phyloP scores from a whole-genome alignment of 92 coral and sea anemone species.

The Porites lobata region DNA sequence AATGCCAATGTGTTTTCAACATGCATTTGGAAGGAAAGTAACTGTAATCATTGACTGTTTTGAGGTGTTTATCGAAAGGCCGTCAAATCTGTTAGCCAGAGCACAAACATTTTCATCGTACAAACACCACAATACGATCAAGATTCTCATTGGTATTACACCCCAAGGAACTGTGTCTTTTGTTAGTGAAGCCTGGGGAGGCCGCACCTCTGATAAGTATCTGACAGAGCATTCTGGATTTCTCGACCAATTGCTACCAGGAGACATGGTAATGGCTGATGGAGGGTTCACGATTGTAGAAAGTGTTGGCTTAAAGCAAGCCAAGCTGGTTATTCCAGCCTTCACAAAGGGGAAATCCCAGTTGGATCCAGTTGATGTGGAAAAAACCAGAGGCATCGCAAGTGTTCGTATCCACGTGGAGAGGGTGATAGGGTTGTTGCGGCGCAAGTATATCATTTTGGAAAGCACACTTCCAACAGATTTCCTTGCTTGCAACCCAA shows the following conservation, averaged over 20 bases:
- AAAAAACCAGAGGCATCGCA: too few species aligned
- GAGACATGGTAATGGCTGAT: constrained; percentile 72
- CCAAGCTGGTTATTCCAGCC: too few species aligned
- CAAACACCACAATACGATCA: constrained; percentile 70
- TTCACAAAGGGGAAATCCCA: too few species aligned
- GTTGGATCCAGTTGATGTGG: too few species aligned
- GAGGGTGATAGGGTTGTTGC: too few species aligned
- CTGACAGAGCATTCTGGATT: constrained; percentile 32
- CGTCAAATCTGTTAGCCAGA: constrained; percentile 59
- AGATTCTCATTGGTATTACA: constrained; percentile 68
- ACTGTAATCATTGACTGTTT: constrained; percentile 72
- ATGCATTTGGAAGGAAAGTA: constrained; percentile 53
- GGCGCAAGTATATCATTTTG: not conserved
- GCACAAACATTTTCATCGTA: constrained; percentile 64
- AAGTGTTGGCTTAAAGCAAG: not conserved
- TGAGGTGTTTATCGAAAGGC: constrained; percentile 63
- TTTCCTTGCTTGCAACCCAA: constrained; percentile 4
- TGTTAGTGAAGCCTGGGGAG: constrained; percentile 63
- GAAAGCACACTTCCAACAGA: constrained; percentile 22
- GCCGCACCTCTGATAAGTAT: constrained; percentile 53
- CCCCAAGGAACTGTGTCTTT: constrained; percentile 69
- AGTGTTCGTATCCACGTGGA: too few species aligned
- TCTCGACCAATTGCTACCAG: constrained; percentile 28
- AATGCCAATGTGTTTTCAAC: constrained; percentile 69
- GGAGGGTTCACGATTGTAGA: constrained; percentile 27